phyloP scores from a whole-genome alignment of 64 coral and sea anemone genomes.

The Montipora capricornis region DNA sequence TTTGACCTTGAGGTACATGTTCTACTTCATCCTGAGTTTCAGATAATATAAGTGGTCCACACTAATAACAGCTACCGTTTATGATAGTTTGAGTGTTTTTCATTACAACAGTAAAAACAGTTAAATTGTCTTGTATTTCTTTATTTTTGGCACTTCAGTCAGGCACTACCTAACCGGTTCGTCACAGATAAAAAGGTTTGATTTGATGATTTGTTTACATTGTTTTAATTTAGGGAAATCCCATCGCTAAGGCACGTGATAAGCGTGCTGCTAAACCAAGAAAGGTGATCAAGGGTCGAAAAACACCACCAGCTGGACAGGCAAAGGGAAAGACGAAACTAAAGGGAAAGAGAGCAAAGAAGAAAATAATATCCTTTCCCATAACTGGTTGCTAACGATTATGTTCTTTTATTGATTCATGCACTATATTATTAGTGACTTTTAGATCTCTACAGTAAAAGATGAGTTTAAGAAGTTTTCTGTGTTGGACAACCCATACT shows the following conservation, averaged over 20 bases:
- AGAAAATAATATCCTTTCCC: conserved; percentile 91
- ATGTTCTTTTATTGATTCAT: neutral
- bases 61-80: too few species aligned
- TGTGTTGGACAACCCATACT: too few species aligned
- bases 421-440: too few species aligned
- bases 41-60: neutral
- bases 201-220: neutral
- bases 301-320: conserved; percentile 77
- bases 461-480: too few species aligned
- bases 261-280: conserved; percentile 85
- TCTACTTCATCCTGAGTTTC: neutral
- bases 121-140: too few species aligned
- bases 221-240: conserved; percentile 71
- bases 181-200: too few species aligned
- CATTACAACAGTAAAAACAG: neutral
- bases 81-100: neutral
- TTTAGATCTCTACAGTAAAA: too few species aligned
- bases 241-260: conserved; percentile 34
- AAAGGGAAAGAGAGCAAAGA: conserved; percentile 72
- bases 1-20: conserved; percentile 74
- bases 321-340: conserved; percentile 77
- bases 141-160: too few species aligned
- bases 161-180: too few species aligned
- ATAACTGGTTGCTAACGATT: neutral
- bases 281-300: conserved; percentile 81